Conservation (phyloP, 2,113 vertebrate genomes). For the Jacana jacana region DNA sequence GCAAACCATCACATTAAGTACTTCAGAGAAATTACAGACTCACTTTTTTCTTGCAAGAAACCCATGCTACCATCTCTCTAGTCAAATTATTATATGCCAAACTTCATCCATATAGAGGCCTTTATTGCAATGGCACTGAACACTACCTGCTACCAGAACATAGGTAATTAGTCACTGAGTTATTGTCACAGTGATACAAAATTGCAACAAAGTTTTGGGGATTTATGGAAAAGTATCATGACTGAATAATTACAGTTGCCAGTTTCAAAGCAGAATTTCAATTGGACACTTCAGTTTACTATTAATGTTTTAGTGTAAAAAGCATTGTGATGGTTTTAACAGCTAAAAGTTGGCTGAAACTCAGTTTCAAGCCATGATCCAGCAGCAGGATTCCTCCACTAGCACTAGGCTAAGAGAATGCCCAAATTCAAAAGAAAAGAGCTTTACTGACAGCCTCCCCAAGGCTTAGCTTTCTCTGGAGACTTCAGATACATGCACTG, state of each 20-base stretch:
- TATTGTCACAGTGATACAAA: background rate
- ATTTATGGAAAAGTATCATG: background rate
- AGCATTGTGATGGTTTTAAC: background rate
- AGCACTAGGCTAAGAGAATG: background rate
- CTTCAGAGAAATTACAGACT: background rate
- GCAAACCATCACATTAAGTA: background rate
- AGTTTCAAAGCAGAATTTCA: background rate
- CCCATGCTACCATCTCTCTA: background rate
- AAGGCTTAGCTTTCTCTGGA: background rate
- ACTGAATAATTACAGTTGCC: background rate
- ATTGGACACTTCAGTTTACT: background rate
- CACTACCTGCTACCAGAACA: background rate
- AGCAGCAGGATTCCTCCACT: background rate
- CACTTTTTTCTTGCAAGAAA: background rate
- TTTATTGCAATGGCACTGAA: background rate
- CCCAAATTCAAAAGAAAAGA: background rate
- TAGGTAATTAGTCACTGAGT: accelerated
- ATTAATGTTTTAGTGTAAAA: background rate
- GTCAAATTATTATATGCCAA: background rate
- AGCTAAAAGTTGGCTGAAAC: background rate
- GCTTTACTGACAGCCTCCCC: background rate
- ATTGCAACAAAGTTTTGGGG: background rate
- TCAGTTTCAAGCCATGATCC: background rate
- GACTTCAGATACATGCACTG: background rate
- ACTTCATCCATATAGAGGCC: background rate